Percentiles rank a stretch among this genome's conserved stretches.
Evolutionary conservation across 2,797 vertebrate species (phyloP).

Genomic region (Coendou prehensilis): DNA sequence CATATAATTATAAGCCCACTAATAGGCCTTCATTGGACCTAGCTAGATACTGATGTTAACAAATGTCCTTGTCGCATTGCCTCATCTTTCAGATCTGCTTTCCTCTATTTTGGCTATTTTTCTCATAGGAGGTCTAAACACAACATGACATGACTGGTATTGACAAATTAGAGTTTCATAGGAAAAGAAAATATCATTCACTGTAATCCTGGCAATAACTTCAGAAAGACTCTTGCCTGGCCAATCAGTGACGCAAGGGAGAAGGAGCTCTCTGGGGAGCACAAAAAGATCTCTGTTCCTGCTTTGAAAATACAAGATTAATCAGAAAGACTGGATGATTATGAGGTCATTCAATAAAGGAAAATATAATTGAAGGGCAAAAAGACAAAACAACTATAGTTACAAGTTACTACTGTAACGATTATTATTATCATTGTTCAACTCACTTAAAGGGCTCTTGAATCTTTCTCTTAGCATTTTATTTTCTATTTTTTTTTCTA

Average conservation of each 20-base stretch:
- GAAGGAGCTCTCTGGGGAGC: background rate
- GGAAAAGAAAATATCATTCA: conserved; percentile 49
- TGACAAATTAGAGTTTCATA: conserved; percentile 43
- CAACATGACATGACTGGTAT: background rate
- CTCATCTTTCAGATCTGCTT: background rate
- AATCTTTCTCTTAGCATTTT: background rate
- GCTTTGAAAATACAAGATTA: background rate
- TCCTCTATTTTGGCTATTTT: background rate
- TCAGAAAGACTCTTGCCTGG: background rate
- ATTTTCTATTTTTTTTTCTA: conserved; percentile 35
- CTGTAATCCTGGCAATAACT: background rate
- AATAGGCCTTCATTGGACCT: background rate
- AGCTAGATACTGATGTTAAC: conserved; percentile 2
- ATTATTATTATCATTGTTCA: background rate
- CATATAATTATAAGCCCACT: background rate
- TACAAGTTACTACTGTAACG: background rate
- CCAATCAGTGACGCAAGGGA: background rate
- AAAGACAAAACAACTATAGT: background rate
- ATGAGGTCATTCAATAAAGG: background rate
- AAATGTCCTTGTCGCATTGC: background rate
- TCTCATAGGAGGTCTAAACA: background rate
- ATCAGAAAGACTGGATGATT: background rate
- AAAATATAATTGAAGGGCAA: background rate
- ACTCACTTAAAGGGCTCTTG: conserved; percentile 32
- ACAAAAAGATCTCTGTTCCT: background rate